Percentiles rank a stretch among this genome's conserved stretches.
phyloP scores from a whole-genome alignment of 2,888 invertebrate genomes.

The Hyalella azteca region DNA sequence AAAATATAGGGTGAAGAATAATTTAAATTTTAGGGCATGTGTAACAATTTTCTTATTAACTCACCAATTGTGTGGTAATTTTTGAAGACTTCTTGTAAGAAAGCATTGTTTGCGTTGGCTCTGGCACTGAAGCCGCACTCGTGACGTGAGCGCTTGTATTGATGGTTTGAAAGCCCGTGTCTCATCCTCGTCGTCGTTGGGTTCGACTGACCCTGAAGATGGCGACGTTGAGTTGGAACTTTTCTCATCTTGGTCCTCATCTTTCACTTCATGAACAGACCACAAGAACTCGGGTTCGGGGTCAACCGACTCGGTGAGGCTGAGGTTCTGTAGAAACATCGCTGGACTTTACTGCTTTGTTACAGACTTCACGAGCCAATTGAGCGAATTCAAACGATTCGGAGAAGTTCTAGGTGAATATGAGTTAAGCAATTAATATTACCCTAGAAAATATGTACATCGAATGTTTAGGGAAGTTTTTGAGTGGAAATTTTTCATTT shows the following conservation, averaged over 20 bases:
- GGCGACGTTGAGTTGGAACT: background rate
- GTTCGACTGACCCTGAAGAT: background rate
- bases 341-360: too few species aligned
- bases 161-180: background rate
- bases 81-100: background rate
- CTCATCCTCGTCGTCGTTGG: background rate
- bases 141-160: background rate
- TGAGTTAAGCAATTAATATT: too few species aligned
- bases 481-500: too few species aligned
- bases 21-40: too few species aligned
- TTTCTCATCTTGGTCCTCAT: background rate
- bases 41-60: too few species aligned
- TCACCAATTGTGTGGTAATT: background rate
- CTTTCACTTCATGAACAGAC: background rate
- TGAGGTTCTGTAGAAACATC: background rate
- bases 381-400: too few species aligned
- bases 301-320: background rate
- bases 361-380: too few species aligned
- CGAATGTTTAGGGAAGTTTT: too few species aligned
- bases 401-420: too few species aligned
- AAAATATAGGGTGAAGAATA: too few species aligned
- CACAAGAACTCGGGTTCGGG: background rate
- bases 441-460: too few species aligned
- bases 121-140: background rate
- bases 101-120: background rate